Evolutionary conservation across 2,113 vertebrate species (phyloP).

Genomic region (Plestiodon gilberti): DNA sequence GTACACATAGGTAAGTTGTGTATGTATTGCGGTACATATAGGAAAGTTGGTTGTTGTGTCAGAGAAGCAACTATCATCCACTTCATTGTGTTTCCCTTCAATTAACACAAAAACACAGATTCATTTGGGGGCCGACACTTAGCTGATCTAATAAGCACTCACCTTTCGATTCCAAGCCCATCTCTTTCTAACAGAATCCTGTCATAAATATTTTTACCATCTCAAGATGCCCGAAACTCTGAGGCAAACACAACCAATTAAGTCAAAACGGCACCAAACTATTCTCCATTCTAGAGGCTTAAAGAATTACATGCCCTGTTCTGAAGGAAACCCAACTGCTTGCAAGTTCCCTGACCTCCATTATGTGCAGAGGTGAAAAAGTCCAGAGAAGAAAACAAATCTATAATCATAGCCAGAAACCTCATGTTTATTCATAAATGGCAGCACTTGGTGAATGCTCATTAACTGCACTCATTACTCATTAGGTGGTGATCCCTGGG

Average conservation of each 20-base stretch:
- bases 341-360: constrained; percentile 41
- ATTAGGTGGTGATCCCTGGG: constrained; percentile 47
- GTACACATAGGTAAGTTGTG: too few species aligned
- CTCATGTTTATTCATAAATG: constrained; percentile 64
- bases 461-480: constrained; percentile 58
- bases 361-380: constrained; percentile 45
- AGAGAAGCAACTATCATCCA: neutral
- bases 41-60: neutral
- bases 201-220: neutral
- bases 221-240: fast-evolving
- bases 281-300: constrained; percentile 4
- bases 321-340: neutral
- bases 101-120: neutral
- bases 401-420: constrained; percentile 32
- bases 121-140: neutral
- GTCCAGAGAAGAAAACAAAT: constrained; percentile 34
- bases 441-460: constrained; percentile 39
- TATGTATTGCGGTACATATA: neutral
- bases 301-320: neutral
- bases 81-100: neutral
- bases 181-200: neutral
- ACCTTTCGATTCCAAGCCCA: neutral
- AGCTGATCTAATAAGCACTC: neutral
- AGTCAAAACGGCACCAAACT: fast-evolving
- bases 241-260: constrained; percentile 7